These are phyloP conservation scores for Xylota sylvarum DNA, from an alignment of 2,888 invertebrate species.

Conservation along the genomic window DNA sequence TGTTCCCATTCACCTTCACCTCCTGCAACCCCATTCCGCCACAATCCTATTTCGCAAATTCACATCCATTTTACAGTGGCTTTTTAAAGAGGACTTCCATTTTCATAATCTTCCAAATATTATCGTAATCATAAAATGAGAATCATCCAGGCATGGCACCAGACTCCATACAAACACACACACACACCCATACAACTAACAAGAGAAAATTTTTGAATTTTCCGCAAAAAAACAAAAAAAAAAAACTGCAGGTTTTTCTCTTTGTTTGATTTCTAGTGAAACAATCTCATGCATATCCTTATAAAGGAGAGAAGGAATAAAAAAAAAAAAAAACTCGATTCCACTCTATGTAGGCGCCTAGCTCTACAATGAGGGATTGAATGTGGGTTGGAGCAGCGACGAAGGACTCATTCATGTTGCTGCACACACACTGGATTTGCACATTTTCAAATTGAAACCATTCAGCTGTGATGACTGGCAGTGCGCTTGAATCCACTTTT, in stretches of 20 bases:
- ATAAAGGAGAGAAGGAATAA: not conserved
- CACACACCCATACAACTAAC: not conserved
- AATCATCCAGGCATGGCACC: constrained; percentile 10
- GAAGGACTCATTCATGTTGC: constrained; percentile 40
- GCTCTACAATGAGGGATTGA: constrained; percentile 20
- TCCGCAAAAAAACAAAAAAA: constrained; percentile 1
- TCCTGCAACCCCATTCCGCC: not conserved
- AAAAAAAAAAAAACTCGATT: not conserved
- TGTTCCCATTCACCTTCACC: constrained; percentile 24
- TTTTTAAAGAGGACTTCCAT: constrained; percentile 48
- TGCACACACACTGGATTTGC: constrained; percentile 44
- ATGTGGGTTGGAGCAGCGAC: constrained; percentile 44
- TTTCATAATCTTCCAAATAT: constrained; percentile 55
- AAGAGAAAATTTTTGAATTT: not conserved
- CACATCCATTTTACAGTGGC: constrained; percentile 22
- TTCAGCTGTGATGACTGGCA: constrained; percentile 63
- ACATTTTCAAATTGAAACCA: constrained; percentile 66
- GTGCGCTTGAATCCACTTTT: constrained; percentile 54
- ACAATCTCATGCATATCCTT: constrained; percentile 54
- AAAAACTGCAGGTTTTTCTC: constrained; percentile 34
- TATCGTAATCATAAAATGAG: constrained; percentile 72
- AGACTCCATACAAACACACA: not conserved
- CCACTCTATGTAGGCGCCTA: constrained; percentile 35
- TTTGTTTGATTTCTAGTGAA: constrained; percentile 43
- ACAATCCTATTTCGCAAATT: constrained; percentile 36